Percentiles rank a stretch among this genome's conserved stretches.
These are phyloP conservation scores for Palythoa grandiflora DNA, from an alignment of 92 coral and sea anemone species.

Conservation along the genomic window DNA sequence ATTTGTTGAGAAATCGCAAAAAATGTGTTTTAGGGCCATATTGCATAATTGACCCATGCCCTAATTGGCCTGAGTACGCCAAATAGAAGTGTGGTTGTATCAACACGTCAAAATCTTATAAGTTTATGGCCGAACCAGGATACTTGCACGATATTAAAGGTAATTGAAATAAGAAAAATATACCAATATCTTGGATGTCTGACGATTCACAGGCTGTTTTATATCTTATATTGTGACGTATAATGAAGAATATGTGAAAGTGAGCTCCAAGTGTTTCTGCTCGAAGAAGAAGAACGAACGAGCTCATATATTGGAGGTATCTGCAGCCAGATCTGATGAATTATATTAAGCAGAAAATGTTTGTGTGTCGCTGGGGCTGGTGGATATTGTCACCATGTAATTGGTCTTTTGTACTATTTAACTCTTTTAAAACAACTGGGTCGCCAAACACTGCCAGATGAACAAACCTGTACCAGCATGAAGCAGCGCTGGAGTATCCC, in stretches of 20 bases:
- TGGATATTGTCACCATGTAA: constrained; percentile 68
- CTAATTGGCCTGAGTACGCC: too few relatives aligned
- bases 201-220: too few relatives aligned
- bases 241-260: too few relatives aligned
- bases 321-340: not conserved
- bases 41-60: too few relatives aligned
- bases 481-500: constrained; percentile 66
- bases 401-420: constrained; percentile 55
- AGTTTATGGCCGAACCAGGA: constrained; percentile 53
- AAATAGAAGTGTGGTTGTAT: too few relatives aligned
- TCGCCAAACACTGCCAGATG: constrained; percentile 56
- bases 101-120: constrained; percentile 51
- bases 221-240: too few relatives aligned
- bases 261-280: too few relatives aligned
- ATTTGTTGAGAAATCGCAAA: too few relatives aligned
- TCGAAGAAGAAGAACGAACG: too few relatives aligned
- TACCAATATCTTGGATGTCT: too few relatives aligned
- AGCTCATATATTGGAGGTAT: too few relatives aligned
- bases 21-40: too few relatives aligned
- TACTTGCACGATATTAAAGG: constrained; percentile 14
- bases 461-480: constrained; percentile 60
- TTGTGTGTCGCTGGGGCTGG: constrained; percentile 77
- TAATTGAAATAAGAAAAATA: not conserved
- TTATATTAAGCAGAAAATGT: constrained; percentile 34
- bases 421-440: constrained; percentile 67